A percentile compares a stretch with the other conserved stretches of the same genome.
phyloP scores from a whole-genome alignment of 1,140 invertebrate species.

The Harpegnathos saltator region DNA sequence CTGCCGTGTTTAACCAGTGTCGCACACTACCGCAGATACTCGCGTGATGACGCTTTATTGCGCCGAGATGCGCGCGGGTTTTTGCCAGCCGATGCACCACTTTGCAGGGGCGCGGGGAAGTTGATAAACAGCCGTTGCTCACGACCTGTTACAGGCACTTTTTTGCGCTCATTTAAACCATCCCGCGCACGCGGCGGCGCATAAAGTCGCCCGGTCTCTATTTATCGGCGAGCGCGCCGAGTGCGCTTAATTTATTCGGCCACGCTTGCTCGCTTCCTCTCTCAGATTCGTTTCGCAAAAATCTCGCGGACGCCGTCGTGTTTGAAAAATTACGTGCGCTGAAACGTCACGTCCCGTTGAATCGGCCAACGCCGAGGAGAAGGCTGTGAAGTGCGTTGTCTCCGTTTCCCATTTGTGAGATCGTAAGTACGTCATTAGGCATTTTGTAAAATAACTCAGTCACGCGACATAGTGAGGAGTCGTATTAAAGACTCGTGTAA shows the following conservation, averaged over 20 bases:
- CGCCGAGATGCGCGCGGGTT: slow-evolving; percentile 14
- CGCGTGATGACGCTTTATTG: slow-evolving; percentile 28
- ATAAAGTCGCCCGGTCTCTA: background rate
- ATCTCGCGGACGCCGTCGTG: background rate
- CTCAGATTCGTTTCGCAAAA: background rate
- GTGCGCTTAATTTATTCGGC: slow-evolving; percentile 8
- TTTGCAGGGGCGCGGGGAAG: background rate
- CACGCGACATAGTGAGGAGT: no score
- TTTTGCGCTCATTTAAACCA: slow-evolving; percentile 31
- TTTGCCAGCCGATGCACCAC: slow-evolving; percentile 26
- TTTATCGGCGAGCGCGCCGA: slow-evolving; percentile 11
- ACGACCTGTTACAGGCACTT: slow-evolving; percentile 14
- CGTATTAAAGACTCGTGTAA: background rate
- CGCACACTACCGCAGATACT: background rate
- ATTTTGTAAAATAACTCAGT: background rate
- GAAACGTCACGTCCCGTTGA: background rate
- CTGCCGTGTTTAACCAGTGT: background rate
- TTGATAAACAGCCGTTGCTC: slow-evolving; percentile 44
- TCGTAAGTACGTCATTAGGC: background rate
- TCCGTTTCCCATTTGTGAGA: no score
- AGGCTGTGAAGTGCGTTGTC: no score
- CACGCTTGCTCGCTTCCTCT: background rate
- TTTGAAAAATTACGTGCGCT: no score
- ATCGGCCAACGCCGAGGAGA: background rate
- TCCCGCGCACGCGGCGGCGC: slow-evolving; percentile 16